phyloP scores from a whole-genome alignment of 2,113 vertebrate genomes.

The Pteronura brasiliensis region DNA sequence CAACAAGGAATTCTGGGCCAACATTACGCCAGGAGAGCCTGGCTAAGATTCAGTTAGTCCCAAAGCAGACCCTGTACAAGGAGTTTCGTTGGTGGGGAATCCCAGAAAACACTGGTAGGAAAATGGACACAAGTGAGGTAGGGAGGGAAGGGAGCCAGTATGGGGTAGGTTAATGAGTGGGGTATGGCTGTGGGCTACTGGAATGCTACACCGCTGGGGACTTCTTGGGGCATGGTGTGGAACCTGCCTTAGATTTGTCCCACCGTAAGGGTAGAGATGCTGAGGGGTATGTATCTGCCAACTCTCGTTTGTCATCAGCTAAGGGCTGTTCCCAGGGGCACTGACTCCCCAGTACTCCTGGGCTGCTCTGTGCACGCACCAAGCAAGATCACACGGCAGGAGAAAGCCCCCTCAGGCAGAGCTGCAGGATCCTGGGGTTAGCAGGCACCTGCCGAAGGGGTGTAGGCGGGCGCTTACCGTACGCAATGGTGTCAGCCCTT shows the following conservation, averaged over 20 bases:
- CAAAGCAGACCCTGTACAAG: not conserved
- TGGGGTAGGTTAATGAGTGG: not conserved
- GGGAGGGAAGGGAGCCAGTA: not conserved
- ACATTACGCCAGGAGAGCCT: not conserved
- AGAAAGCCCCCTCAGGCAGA: not conserved
- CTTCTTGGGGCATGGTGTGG: not conserved
- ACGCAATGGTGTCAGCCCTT: not conserved
- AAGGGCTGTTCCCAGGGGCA: not conserved
- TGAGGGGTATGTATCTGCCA: not conserved
- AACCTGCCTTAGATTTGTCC: not conserved
- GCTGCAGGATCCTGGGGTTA: not conserved
- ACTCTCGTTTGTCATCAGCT: not conserved
- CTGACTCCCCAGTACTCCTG: not conserved
- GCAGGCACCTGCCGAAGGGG: not conserved
- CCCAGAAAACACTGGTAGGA: not conserved
- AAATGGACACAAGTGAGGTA: not conserved
- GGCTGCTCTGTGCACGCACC: not conserved
- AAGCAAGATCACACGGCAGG: not conserved
- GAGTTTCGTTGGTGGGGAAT: not conserved
- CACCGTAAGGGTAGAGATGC: not conserved
- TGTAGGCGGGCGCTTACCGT: rapidly evolving
- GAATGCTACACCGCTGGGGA: not conserved
- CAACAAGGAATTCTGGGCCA: not conserved
- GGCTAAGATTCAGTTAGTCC: not conserved
- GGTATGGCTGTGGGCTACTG: rapidly evolving